These are phyloP conservation scores for Cassiopea xamachana DNA, from an alignment of 30 jellyfish, hydroid and myxozoan species.

Conservation along the genomic window DNA sequence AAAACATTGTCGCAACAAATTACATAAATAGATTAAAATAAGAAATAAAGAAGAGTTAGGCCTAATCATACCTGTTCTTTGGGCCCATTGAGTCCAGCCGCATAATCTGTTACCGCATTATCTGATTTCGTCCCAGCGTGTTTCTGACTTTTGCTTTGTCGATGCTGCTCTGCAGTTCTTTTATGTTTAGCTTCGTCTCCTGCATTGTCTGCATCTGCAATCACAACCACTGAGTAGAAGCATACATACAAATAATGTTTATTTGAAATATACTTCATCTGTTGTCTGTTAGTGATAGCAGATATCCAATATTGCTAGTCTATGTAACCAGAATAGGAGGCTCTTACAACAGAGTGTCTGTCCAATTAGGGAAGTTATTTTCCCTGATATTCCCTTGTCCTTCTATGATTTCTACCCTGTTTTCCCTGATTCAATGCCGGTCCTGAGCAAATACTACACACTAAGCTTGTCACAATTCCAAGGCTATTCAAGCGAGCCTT, in stretches of 20 bases:
- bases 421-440: too few relatives aligned
- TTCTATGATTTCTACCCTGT: too few relatives aligned
- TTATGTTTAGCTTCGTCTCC: slow-evolving; percentile 47
- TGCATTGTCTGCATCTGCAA: slow-evolving; percentile 57
- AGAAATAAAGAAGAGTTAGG: not conserved
- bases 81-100: slow-evolving; percentile 44
- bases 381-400: too few relatives aligned
- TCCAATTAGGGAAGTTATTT: too few relatives aligned
- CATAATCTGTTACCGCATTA: slow-evolving; percentile 17
- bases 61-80: slow-evolving; percentile 3
- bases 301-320: too few relatives aligned
- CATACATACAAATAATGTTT: not conserved
- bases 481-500: too few relatives aligned
- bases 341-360: too few relatives aligned
- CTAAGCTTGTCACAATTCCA: too few relatives aligned
- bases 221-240: not conserved
- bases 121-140: slow-evolving; percentile 16
- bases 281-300: not conserved
- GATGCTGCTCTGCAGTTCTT: slow-evolving; percentile 38
- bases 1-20: not conserved
- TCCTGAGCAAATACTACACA: too few relatives aligned
- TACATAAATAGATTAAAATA: not conserved
- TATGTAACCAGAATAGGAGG: too few relatives aligned
- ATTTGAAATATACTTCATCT: not conserved
- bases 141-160: slow-evolving; percentile 22